Evolutionary conservation across 2,797 vertebrate genomes (phyloP).

Genomic region (Petrocephalus sullivani): DNA sequence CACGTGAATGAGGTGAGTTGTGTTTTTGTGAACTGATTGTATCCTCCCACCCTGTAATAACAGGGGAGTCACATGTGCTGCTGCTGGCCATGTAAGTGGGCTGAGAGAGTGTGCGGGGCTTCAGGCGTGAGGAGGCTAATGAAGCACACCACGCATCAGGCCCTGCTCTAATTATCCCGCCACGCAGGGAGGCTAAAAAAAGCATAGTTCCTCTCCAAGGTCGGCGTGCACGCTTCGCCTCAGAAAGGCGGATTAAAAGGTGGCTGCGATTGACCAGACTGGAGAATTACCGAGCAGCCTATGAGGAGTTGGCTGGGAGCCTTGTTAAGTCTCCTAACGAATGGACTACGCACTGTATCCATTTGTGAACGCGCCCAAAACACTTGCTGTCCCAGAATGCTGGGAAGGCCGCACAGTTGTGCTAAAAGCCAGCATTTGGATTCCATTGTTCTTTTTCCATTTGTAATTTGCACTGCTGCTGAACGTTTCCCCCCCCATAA

Average conservation of each 20-base stretch:
- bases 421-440: neutral
- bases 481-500: neutral
- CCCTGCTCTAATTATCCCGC: neutral
- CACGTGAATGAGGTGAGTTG: neutral
- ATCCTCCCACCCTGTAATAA: neutral
- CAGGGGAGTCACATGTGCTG: neutral
- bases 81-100: neutral
- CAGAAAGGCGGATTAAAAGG: neutral
- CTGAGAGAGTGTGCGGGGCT: neutral
- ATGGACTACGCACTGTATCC: neutral
- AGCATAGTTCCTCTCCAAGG: neutral
- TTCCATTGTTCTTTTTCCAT: neutral
- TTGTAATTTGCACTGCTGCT: neutral
- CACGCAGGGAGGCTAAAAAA: conserved; percentile 5
- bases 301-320: neutral
- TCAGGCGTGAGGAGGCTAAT: neutral
- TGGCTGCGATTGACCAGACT: neutral
- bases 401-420: neutral
- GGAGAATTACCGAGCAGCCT: neutral
- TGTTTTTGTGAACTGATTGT: neutral
- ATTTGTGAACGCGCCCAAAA: neutral
- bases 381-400: neutral
- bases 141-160: neutral
- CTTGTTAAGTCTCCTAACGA: neutral
- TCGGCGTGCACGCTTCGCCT: neutral